Conservation (phyloP, 1,140 invertebrate species). For the Diachasmimorpha longicaudata region DNA sequence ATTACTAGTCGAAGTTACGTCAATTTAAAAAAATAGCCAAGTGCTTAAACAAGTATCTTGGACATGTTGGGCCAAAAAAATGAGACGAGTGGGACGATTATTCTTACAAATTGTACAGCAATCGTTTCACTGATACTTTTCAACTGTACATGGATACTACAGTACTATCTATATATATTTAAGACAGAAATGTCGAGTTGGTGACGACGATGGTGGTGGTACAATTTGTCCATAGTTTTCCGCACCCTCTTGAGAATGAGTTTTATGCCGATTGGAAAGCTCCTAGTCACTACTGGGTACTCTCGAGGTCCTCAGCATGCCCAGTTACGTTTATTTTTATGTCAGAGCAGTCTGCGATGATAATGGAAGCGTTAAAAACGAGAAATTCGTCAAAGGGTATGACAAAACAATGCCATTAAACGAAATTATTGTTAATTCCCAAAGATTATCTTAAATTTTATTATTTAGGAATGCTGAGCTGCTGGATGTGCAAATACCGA, state of each 20-base stretch:
- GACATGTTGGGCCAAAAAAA: no score
- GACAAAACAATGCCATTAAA: neutral
- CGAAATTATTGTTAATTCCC: neutral
- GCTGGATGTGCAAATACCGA: conserved; percentile 15
- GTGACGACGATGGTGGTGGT: neutral
- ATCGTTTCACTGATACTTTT: no score
- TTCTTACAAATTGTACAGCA: no score
- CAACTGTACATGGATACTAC: no score
- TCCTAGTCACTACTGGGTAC: neutral
- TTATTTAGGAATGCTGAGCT: neutral
- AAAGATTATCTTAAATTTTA: neutral
- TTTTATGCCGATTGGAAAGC: neutral
- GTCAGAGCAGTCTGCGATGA: conserved; percentile 38
- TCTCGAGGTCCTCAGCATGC: conserved; percentile 27
- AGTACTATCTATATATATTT: neutral
- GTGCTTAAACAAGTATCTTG: no score
- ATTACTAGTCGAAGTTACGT: no score
- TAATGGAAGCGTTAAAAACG: conserved; percentile 32
- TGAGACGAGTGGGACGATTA: no score
- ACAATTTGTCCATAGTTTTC: neutral
- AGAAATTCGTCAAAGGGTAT: conserved; percentile 50
- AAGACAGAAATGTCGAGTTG: neutral
- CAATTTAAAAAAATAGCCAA: no score
- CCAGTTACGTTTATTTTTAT: conserved; percentile 50
- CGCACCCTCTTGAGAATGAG: neutral